Conservation (phyloP, 1,140 invertebrate genomes). For the Papilio polytes region DNA sequence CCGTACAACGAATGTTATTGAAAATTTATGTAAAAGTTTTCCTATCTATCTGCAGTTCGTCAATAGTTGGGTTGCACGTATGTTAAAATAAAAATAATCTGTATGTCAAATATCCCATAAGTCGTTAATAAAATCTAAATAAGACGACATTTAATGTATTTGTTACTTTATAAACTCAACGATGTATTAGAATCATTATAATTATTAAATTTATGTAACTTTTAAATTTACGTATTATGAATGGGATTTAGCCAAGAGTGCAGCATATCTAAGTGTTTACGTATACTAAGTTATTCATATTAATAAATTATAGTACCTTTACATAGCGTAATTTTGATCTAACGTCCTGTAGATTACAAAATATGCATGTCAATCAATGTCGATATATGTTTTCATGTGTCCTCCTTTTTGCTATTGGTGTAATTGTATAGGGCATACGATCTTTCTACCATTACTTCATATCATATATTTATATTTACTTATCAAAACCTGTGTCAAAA, state of each 20-base stretch:
- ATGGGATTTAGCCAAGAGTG: background rate
- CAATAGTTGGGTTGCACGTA: background rate
- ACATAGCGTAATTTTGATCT: slow-evolving; percentile 32
- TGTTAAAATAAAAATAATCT: background rate
- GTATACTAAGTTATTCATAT: slow-evolving; percentile 8
- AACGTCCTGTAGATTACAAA: slow-evolving; percentile 33
- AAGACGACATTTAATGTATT: background rate
- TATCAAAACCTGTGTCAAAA: background rate
- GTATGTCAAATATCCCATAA: background rate
- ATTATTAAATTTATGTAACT: background rate
- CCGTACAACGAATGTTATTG: slow-evolving; percentile 74
- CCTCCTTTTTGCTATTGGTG: slow-evolving; percentile 4
- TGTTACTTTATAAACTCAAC: background rate
- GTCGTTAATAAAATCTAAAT: background rate
- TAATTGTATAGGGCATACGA: slow-evolving; percentile 20
- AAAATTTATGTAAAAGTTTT: slow-evolving; percentile 45
- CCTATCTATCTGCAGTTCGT: background rate
- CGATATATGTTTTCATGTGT: background rate
- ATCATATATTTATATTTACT: background rate
- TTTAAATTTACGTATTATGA: background rate
- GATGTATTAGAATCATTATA: background rate
- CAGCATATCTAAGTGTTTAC: background rate
- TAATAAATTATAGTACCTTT: background rate
- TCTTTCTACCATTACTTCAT: slow-evolving; percentile 26
- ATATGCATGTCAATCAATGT: slow-evolving; percentile 19